Evolutionary conservation across 2,113 vertebrate species (phyloP).

Genomic region (Enhydra lutris): DNA sequence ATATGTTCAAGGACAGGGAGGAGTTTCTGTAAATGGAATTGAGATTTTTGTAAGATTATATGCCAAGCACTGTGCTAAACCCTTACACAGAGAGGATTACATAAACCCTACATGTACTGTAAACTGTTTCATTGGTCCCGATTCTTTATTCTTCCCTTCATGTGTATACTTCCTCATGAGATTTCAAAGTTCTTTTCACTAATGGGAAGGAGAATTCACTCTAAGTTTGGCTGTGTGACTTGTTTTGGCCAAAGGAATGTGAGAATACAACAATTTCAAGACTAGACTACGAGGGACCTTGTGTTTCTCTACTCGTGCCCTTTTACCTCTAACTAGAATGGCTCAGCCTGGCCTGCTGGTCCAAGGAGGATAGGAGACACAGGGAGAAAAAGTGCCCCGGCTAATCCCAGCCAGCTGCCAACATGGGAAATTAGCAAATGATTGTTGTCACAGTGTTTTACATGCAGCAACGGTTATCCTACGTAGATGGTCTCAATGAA

Average conservation of each 20-base stretch:
- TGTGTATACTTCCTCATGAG: background rate
- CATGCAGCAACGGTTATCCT: background rate
- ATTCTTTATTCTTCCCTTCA: background rate
- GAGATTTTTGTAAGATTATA: background rate
- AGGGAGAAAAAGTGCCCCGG: background rate
- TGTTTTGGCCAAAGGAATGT: background rate
- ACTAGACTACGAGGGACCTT: background rate
- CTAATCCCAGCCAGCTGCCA: background rate
- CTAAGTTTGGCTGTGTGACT: background rate
- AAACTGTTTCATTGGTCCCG: background rate
- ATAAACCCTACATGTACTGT: accelerated
- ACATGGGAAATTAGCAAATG: background rate
- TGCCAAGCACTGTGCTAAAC: background rate
- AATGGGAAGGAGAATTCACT: background rate
- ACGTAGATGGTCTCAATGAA: background rate
- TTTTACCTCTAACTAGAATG: background rate
- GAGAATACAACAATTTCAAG: background rate
- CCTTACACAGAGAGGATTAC: background rate
- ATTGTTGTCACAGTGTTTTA: background rate
- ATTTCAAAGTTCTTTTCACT: background rate
- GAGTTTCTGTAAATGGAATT: background rate
- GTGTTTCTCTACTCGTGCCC: background rate
- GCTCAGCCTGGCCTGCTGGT: background rate
- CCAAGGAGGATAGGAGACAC: background rate
- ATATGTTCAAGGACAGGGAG: background rate